Conservation (phyloP, 2,113 vertebrate genomes). For the Probosciger aterrimus region DNA sequence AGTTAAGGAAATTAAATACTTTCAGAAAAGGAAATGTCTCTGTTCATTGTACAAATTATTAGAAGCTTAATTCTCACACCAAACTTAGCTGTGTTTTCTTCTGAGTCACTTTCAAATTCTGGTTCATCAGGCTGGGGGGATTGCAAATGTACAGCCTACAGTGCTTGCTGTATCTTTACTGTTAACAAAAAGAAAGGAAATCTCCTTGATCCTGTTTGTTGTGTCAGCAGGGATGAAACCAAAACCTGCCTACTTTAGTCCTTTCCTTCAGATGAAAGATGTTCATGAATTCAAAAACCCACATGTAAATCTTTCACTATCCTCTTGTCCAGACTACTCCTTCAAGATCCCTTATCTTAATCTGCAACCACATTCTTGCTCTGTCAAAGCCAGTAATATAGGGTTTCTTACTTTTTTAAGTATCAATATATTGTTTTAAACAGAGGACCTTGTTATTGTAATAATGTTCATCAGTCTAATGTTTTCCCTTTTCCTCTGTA, state of each 20-base stretch:
- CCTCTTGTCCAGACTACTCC: background rate
- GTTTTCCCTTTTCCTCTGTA: background rate
- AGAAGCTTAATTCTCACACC: background rate
- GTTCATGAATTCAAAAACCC: background rate
- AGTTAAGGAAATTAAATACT: background rate
- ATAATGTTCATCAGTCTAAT: background rate
- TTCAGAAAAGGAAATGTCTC: background rate
- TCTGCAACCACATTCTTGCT: background rate
- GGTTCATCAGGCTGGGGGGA: background rate
- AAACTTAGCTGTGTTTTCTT: background rate
- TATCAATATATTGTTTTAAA: background rate
- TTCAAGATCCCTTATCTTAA: background rate
- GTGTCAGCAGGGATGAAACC: accelerated
- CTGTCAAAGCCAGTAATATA: background rate
- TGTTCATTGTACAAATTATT: background rate
- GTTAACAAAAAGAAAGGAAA: background rate
- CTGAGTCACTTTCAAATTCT: background rate
- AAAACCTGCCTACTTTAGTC: background rate
- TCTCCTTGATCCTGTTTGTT: background rate
- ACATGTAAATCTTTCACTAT: background rate
- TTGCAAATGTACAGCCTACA: background rate
- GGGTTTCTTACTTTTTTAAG: background rate
- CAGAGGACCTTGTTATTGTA: background rate
- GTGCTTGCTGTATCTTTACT: background rate
- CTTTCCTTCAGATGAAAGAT: background rate